These are phyloP conservation scores for Myopa testacea DNA, from an alignment of 2,888 invertebrate species.

Conservation along the genomic window DNA sequence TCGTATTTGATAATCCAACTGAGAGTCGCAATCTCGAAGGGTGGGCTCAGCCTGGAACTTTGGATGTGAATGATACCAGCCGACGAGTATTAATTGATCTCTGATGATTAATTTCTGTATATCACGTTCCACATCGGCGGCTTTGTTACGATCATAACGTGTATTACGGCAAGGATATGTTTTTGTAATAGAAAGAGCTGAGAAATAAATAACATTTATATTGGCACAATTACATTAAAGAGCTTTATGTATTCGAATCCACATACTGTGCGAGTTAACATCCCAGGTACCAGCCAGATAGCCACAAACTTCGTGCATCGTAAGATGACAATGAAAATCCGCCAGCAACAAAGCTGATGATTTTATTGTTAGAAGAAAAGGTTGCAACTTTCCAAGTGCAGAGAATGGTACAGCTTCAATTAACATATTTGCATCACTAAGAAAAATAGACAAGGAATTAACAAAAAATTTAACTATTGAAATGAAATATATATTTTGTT, in stretches of 20 bases:
- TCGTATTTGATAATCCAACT: slow-evolving; percentile 93
- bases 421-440: slow-evolving; percentile 88
- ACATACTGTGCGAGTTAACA: slow-evolving; percentile 89
- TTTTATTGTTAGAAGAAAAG: slow-evolving; percentile 87
- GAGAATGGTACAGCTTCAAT: slow-evolving; percentile 91
- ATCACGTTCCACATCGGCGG: slow-evolving; percentile 81
- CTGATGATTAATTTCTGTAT: slow-evolving; percentile 87
- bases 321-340: slow-evolving; percentile 94
- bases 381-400: slow-evolving; percentile 89
- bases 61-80: slow-evolving; percentile 97
- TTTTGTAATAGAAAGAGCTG: slow-evolving; percentile 87
- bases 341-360: slow-evolving; percentile 88
- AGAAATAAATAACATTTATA: slow-evolving; percentile 46
- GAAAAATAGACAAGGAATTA: background rate
- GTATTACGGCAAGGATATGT: slow-evolving; percentile 90
- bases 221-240: background rate
- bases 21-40: slow-evolving; percentile 88
- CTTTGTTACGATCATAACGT: slow-evolving; percentile 82
- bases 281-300: slow-evolving; percentile 97
- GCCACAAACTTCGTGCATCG: slow-evolving; percentile 95
- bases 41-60: slow-evolving; percentile 89
- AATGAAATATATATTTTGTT: background rate
- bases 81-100: slow-evolving; percentile 84
- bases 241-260: background rate
- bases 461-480: slow-evolving; percentile 7